Base-by-base conservation (phyloP, 2,888 invertebrate genomes). In the Cantharis rustica region DNA sequence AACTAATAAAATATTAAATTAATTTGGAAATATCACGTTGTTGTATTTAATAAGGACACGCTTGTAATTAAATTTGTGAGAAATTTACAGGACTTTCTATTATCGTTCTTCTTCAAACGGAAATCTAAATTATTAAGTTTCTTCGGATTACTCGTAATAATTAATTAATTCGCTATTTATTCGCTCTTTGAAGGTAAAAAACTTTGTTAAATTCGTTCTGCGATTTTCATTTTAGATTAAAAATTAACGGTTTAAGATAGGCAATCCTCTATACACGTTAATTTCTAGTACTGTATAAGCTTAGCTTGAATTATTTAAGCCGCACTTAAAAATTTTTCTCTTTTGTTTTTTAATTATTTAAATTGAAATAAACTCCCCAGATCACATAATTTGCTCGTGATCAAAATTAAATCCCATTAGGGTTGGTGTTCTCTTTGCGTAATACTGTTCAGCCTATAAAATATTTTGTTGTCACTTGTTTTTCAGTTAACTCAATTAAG, bases 21-120 rank as follows among this genome's bases (percentile, higher is more conserved):
- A 71, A 73, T 73, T 73, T 70, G 13, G 10, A 61, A 26, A 71
- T 62, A 71, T 71, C 73, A 76, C 73, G 76, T 75, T 64, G 69
- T 68, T 69, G 73, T 69, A 69, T 26, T 27, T 20, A 16, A 26
- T 27, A 69, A 16, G 27, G 16, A 31, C 17, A 47, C 20, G 61
- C 16, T 13, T 16, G 47, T 68, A 72, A 72, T 72, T 72, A 66
- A 72, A 61, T 68, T 72, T 66, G 17, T 66, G 47, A 23, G 10
- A 17, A 72, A 68, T 72, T 69, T 17, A 20, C 20, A 20, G n/a
- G 17, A n/a, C 20, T 66, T 66, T 64, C 13, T 64, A 17, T 64
- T 20, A 64, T 64, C 64, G 20, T n/a, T 66, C n/a, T 66, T n/a
- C 47, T 23, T 66, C 64, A 20, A 66, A 66, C 64, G 64, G 23